phyloP scores from a whole-genome alignment of 2,888 invertebrate species.

The Corythucha ciliata region DNA sequence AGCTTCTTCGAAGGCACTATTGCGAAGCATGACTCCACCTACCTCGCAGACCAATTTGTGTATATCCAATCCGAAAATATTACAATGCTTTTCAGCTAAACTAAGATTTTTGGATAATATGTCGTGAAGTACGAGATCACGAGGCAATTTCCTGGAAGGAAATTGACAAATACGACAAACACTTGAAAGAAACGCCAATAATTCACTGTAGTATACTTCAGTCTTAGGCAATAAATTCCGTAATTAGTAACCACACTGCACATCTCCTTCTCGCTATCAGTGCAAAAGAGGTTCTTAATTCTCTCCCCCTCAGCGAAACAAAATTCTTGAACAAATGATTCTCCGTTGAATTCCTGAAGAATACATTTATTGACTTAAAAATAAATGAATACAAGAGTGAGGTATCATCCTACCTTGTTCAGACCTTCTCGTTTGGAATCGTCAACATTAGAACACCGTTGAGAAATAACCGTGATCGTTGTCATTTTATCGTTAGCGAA shows the following conservation, averaged over 20 bases:
- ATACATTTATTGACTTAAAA: too few species aligned
- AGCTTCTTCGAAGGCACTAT: constrained; percentile 65
- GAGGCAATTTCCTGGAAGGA: constrained; percentile 17
- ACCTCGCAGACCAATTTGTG: constrained; percentile 58
- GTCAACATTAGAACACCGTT: too few species aligned
- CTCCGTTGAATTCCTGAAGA: constrained; percentile 49
- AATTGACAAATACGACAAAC: neutral
- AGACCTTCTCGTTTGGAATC: too few species aligned
- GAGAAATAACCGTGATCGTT: constrained; percentile 48
- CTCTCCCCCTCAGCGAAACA: constrained; percentile 47
- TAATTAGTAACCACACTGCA: constrained; percentile 53
- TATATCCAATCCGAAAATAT: constrained; percentile 53
- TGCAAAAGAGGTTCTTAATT: constrained; percentile 39
- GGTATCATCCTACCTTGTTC: too few species aligned
- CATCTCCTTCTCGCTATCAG: constrained; percentile 42
- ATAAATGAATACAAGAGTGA: neutral
- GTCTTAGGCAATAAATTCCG: constrained; percentile 49
- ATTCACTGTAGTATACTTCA: constrained; percentile 27
- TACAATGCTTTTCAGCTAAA: constrained; percentile 49
- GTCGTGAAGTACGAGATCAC: constrained; percentile 18
- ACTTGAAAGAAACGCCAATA: neutral
- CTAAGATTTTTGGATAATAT: constrained; percentile 48
- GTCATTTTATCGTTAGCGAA: constrained; percentile 47
- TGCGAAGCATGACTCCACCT: constrained; percentile 68
- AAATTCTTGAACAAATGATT: constrained; percentile 50